Percentiles rank a stretch among this genome's conserved stretches.
Evolutionary conservation across 2,113 vertebrate genomes (phyloP).

Genomic region (Syngnathoides biaculeatus): DNA sequence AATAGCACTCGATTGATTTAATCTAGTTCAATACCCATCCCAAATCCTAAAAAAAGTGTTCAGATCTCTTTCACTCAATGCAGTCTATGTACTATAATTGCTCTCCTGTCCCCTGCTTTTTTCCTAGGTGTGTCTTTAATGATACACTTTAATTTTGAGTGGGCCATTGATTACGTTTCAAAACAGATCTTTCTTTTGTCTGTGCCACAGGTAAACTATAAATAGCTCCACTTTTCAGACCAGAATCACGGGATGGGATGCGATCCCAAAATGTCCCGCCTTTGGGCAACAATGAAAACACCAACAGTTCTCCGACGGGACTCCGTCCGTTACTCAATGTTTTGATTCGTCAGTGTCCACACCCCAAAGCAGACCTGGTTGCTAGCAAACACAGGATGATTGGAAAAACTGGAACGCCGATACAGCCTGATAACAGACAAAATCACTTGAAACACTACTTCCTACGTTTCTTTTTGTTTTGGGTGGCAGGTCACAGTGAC

Average conservation of each 20-base stretch:
- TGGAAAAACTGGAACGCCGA: background rate
- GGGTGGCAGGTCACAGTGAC: background rate
- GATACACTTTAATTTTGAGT: background rate
- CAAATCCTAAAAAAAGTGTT: background rate
- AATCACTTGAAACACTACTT: background rate
- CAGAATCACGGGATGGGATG: conserved; percentile 15
- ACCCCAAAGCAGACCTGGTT: conserved; percentile 49
- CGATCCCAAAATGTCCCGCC: conserved; percentile 12
- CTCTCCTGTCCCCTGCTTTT: background rate
- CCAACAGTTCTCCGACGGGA: conserved; percentile 15
- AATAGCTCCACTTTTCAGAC: conserved; percentile 20
- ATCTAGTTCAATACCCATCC: background rate
- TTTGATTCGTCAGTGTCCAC: conserved; percentile 28
- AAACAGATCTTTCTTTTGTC: background rate
- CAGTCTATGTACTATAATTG: background rate
- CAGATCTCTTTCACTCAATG: background rate
- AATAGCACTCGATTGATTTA: background rate
- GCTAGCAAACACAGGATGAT: conserved; percentile 61
- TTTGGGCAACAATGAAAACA: conserved; percentile 19
- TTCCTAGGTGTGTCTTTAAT: background rate
- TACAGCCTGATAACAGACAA: background rate
- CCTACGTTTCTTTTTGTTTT: background rate
- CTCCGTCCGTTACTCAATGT: conserved; percentile 22
- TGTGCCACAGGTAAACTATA: conserved; percentile 9
- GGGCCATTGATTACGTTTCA: background rate